Evolutionary conservation across 2,888 invertebrate genomes (phyloP).

Genomic region (Schizotus pectinicornis): DNA sequence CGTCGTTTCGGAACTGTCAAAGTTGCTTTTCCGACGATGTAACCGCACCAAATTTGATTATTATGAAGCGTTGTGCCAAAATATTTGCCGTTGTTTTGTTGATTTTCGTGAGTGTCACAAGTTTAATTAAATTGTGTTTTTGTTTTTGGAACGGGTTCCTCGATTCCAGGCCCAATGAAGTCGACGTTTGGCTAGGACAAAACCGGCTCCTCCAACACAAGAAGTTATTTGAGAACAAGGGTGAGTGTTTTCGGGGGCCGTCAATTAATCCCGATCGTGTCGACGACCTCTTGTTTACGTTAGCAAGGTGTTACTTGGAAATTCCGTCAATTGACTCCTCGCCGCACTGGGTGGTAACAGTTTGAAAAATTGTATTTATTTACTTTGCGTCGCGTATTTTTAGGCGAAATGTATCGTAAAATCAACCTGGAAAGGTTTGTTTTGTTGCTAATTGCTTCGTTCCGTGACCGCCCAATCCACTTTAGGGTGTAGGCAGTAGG

Average conservation of each 20-base stretch:
- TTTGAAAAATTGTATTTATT: too few species aligned
- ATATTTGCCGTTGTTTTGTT: conserved; percentile 59
- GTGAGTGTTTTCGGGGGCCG: conserved; percentile 61
- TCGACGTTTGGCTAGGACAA: conserved; percentile 78
- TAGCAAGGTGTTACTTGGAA: too few species aligned
- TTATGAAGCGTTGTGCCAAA: conserved; percentile 58
- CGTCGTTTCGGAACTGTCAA: too few species aligned
- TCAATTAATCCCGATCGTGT: not conserved
- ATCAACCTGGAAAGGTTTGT: too few species aligned
- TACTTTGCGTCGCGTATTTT: too few species aligned
- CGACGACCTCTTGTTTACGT: conserved; percentile 3
- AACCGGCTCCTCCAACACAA: conserved; percentile 74
- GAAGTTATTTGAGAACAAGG: conserved; percentile 73
- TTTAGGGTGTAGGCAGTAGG: too few species aligned
- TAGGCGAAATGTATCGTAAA: too few species aligned
- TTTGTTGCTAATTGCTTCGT: too few species aligned
- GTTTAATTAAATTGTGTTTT: conserved; percentile 59
- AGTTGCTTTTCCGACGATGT: conserved; percentile 29
- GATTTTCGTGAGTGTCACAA: conserved; percentile 60
- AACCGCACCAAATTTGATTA: conserved; percentile 22
- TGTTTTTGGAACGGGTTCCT: conserved; percentile 57
- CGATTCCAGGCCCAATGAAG: conserved; percentile 59
- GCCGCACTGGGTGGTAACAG: too few species aligned
- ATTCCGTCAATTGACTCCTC: too few species aligned
- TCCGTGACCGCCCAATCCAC: too few species aligned